Evolutionary conservation across 2,888 invertebrate genomes (phyloP), one percentile per base, ranked within the genome.

Genomic region (Muscina levida): DNA sequence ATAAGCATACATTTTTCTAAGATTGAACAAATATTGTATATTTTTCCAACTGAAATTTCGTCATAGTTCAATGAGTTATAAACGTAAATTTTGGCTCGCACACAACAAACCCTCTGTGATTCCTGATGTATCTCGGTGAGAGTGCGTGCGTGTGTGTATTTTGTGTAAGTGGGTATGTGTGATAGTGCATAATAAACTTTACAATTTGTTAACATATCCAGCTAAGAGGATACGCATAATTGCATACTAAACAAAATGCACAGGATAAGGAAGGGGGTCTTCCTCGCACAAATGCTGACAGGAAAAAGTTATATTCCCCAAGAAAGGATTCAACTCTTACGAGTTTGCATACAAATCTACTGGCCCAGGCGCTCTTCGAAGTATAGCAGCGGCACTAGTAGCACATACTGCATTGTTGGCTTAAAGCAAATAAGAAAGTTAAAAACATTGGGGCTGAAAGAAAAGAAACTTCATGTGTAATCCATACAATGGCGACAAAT

Each of bases 191-290:
- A 81, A 81, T 81, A 81, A 81, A 81, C 53, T 81, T 81, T 72
- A 81, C 77, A 81, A 81, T 77, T 81, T 81, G 81, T 77, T 81
- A 81, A 81, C 81, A 81, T 72, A 77, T 62, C 77, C 74, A 56
- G 77, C 74, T 74, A 72, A 81, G 53, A 74, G 77, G 67, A 77
- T 72, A 81, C 77, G 81, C 81, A 81, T 81, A 81, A 81, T 74
- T 74, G 77, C 71, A 74, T 67, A 11, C 48, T 19, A 37, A 59
- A 24, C 37, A 2, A 24, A 0, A 42, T 22, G 42, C 39, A 39
- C 0, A 44, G 44, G 44, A 56, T 37, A 15, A 17, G 26, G 24
- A 59, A n/a, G 15, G 8, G 15, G 13, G 44, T n/a, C n/a, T n/a
- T n/a, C n/a, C n/a, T n/a, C 2, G 46, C 13, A 46, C 19, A 13